phyloP scores from a whole-genome alignment of 2,797 vertebrate genomes.

The Saxicola maurus region DNA sequence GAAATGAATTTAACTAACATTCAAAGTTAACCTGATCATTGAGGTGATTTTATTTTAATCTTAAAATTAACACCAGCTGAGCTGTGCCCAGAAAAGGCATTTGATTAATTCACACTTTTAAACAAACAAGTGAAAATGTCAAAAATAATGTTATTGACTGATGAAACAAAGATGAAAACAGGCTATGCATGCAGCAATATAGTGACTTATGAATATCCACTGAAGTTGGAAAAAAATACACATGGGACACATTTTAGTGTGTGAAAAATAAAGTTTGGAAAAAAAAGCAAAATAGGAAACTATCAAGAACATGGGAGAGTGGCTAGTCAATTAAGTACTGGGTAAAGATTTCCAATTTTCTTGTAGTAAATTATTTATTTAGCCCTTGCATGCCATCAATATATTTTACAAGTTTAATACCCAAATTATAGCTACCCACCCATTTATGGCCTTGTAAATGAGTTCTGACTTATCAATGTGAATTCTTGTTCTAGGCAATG shows the following conservation, averaged over 20 bases:
- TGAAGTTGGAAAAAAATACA: conserved; percentile 55
- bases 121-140: conserved; percentile 63
- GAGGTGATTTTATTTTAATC: neutral
- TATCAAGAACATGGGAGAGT: conserved; percentile 49
- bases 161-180: conserved; percentile 50
- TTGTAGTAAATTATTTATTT: conserved; percentile 82
- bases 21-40: neutral
- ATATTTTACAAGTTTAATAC: conserved; percentile 82
- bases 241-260: conserved; percentile 17
- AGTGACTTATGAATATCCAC: conserved; percentile 40
- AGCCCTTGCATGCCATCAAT: conserved; percentile 72
- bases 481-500: conserved; percentile 75
- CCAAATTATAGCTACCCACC: conserved; percentile 78
- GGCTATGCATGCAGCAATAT: conserved; percentile 29
- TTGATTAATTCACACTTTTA: conserved; percentile 52
- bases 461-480: conserved; percentile 75
- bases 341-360: conserved; percentile 80
- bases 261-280: conserved; percentile 19
- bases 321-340: conserved; percentile 72
- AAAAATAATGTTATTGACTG: conserved; percentile 43
- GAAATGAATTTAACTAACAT: neutral
- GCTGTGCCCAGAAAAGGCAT: neutral
- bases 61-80: conserved; percentile 34
- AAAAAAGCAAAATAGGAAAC: conserved; percentile 45
- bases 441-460: conserved; percentile 80